Evolutionary conservation across 2,888 invertebrate species (phyloP).

Genomic region (Callyntrura guangdongensis): DNA sequence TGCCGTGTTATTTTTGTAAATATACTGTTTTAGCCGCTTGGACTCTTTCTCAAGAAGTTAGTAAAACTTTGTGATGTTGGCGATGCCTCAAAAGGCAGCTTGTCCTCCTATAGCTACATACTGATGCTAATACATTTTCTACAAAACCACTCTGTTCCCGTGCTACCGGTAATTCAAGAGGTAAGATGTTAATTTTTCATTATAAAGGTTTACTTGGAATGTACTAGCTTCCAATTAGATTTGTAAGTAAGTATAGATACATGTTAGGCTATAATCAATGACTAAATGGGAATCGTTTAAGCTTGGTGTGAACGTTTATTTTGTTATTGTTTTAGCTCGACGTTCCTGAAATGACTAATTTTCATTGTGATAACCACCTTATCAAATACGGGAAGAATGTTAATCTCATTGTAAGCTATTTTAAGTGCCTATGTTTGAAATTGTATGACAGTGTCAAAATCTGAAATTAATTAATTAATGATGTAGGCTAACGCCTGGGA

Average conservation of each 20-base stretch:
- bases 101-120: constrained; percentile 89
- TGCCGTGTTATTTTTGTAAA: constrained; percentile 5
- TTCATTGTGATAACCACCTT: constrained; percentile 62
- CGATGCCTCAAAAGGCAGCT: constrained; percentile 88
- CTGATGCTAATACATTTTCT: constrained; percentile 88
- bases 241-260: too few relatives aligned
- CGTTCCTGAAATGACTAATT: constrained; percentile 1
- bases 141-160: constrained; percentile 88
- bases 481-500: constrained; percentile 86
- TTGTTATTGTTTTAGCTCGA: constrained; percentile 48
- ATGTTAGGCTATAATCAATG: too few relatives aligned
- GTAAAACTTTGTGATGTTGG: constrained; percentile 88
- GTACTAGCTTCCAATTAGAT: neutral
- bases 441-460: constrained; percentile 9
- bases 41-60: constrained; percentile 88
- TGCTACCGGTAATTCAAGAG: constrained; percentile 89
- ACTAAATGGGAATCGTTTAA: too few relatives aligned
- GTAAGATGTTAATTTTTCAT: constrained; percentile 85
- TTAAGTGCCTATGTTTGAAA: constrained; percentile 8
- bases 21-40: constrained; percentile 86
- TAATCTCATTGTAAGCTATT: constrained; percentile 64
- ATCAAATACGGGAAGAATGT: constrained; percentile 77
- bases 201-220: neutral
- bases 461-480: neutral
- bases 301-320: too few relatives aligned